Evolutionary conservation across 1,140 invertebrate genomes (phyloP), one percentile per base, ranked within the genome.

Genomic region (Sipha flava): DNA sequence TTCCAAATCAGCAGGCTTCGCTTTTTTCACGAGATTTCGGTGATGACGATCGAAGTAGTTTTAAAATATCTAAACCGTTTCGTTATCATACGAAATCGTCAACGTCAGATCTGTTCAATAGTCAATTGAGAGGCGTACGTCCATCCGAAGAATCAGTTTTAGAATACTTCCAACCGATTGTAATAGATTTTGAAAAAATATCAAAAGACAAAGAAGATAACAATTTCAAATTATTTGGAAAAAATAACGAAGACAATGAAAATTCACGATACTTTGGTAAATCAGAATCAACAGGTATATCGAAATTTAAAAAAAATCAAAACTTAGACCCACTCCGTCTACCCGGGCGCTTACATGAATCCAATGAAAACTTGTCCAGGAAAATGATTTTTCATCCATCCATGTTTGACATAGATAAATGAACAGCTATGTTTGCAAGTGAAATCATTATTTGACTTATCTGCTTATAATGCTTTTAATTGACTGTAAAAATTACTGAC

Each of bases 311-410:
- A 40, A 66, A 66, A 5, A 45, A 79, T 23, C 47, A 26, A 0
- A 52, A 45, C 6, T 29, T 9, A 0, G 77, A 66, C n/a, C 57
- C 16, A 2, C 59, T 79, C 2, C 77, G 77, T 16, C 40, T 79
- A 9, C 77, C 77, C 29, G 57, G 62, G 9, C 40, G 62, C 26
- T n/a, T 79, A 18, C 77, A 79, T 59, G 77, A 79, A 23, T 66
- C 57, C 40, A 49, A 47, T 18, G 77, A 79, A 5, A 54, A 64
- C 26, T 26, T 66, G 40, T 49, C 73, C 12, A 59, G 62, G 37
- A 68, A 79, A 40, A 68, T 52, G 77, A 3, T 49, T 23, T 34
- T 79, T 16, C 77, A 79, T 34, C 77, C 77, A 12, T 68, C 77
- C 23, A 49, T 45, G 9, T 79, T 79, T n/a, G 77, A 79, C 59